Conservation (phyloP, 2,888 invertebrate genomes). For the Chorisops tibialis region DNA sequence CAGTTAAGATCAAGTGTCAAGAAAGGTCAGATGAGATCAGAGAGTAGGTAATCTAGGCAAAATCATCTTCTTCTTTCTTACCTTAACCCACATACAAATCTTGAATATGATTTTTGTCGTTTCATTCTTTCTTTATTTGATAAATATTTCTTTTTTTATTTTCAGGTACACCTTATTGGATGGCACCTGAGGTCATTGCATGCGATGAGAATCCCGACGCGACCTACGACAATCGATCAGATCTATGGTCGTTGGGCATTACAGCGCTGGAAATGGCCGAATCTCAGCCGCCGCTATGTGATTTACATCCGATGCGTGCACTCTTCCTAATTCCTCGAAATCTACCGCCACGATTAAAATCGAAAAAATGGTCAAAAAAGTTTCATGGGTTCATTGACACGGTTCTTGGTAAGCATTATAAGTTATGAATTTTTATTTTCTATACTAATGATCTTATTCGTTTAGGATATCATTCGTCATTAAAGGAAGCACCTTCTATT, state of each 20-base stretch:
- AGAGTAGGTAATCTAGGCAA: too few relatives aligned
- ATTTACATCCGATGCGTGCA: constrained; percentile 99
- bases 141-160: neutral
- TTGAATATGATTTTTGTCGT: too few relatives aligned
- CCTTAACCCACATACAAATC: too few relatives aligned
- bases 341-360: constrained; percentile 94
- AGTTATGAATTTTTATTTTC: too few relatives aligned
- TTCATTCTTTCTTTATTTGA: too few relatives aligned
- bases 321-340: constrained; percentile 97
- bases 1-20: too few relatives aligned
- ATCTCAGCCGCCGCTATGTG: constrained; percentile 97
- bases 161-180: constrained; percentile 91
- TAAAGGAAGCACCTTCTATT: too few relatives aligned
- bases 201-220: constrained; percentile 99
- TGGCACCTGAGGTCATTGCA: constrained; percentile 99
- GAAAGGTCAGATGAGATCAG: too few relatives aligned
- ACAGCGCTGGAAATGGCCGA: constrained; percentile 99
- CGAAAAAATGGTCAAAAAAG: constrained; percentile 97
- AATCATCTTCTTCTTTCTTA: too few relatives aligned
- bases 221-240: constrained; percentile 96
- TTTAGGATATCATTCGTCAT: too few relatives aligned
- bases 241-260: constrained; percentile 90
- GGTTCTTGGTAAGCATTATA: constrained; percentile 61
- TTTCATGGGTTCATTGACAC: constrained; percentile 98
- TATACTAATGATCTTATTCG: too few relatives aligned